Conservation (phyloP, 1,140 invertebrate species). For the Psilanteris sp. region DNA sequence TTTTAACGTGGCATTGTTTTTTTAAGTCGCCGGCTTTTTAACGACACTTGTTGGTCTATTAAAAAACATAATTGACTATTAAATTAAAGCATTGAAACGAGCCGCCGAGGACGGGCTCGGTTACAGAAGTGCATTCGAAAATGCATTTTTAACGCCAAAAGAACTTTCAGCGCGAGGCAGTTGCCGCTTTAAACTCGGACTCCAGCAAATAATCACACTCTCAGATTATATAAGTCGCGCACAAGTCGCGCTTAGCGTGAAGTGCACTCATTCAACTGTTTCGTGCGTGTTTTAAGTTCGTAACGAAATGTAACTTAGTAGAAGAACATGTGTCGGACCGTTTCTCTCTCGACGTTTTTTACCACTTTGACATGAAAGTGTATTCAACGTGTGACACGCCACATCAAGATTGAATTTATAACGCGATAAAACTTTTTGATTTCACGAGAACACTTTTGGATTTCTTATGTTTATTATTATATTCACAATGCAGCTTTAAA, state of each 20-base stretch:
- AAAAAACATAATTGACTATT: no score
- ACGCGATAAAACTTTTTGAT: constrained; percentile 5
- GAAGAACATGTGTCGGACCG: constrained; percentile 12
- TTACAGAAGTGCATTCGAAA: no score
- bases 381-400: constrained; percentile 16
- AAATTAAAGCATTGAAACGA: no score
- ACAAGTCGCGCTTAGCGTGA: constrained; percentile 11
- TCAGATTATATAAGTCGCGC: constrained; percentile 13
- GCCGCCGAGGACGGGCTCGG: no score
- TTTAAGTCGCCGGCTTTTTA: no score
- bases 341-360: constrained; percentile 12
- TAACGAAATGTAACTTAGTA: constrained; percentile 15
- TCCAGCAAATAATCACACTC: constrained; percentile 10
- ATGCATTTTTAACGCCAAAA: no score
- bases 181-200: constrained; percentile 3
- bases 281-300: constrained; percentile 16
- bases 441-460: background rate
- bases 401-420: constrained; percentile 12
- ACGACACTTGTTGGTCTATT: no score
- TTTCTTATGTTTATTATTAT: background rate
- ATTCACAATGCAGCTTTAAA: no score
- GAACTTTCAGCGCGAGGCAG: background rate
- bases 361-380: constrained; percentile 8
- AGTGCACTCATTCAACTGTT: constrained; percentile 11
- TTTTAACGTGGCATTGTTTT: no score